Base-by-base conservation (phyloP, 2,113 vertebrate species). In the Tricholaema leucomelas region DNA sequence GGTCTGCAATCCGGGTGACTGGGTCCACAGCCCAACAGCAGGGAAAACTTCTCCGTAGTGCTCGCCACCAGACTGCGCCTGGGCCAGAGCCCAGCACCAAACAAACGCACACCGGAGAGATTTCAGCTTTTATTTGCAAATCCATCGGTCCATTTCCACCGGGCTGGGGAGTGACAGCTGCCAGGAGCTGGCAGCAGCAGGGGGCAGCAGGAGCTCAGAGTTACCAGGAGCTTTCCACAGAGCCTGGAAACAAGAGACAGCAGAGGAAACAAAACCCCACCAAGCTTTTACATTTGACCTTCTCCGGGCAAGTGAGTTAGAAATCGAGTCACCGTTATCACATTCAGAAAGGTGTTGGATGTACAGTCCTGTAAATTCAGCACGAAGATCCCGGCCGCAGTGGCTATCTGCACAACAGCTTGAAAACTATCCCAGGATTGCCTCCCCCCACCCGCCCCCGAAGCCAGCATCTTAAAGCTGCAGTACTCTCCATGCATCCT, bases 381-480 rank as follows among this genome's bases (percentile, higher is more conserved):
- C 79, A 70, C 15, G 67, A 67, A 50, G 38, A 59, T 63, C 81
- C 52, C 5, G 71, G 67, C 1, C 70, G 67, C 66, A 89, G 59
- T 3, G 52, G 38, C 71, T 59, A 12, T 48, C 59, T 79, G 63
- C 81, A 64, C 44, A 71, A 77, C 58, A 70, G 86, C 88, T 73
- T 48, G 60, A 79, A 77, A 87, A 80, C 86, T 74, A 79, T 30
- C 74, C 75, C 85, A 28, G 91, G 56, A 71, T 94, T 19, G 44
- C 69, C 35, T 31, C 7, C 27, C 16, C 18, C 30, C 9, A 52
- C 31, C 27, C 9, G 25, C 16, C 28, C 19, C 8, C 35, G 50
- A 91, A 96, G 84, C 63, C 92, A 91, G 71, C 64, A 64, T 40
- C 89, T 96, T 95, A 95, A 95, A 96, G 93, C 96, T 96, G 95